Evolutionary conservation across 1,140 invertebrate species (phyloP).

Genomic region (Aphelinus certus): DNA sequence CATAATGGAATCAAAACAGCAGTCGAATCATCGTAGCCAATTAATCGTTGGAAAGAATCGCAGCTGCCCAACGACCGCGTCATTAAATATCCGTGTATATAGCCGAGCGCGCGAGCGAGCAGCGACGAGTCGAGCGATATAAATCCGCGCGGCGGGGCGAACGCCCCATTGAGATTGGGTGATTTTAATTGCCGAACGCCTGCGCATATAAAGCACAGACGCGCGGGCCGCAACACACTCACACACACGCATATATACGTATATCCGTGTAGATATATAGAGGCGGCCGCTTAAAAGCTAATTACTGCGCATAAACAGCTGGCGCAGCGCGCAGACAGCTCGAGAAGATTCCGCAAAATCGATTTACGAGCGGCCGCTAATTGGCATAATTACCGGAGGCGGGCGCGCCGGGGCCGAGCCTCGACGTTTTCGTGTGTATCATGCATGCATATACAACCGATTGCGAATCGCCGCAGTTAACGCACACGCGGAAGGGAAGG

Average conservation of each 20-base stretch:
- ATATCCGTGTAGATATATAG: neutral
- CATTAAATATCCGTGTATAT: no score
- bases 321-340: conserved; percentile 5
- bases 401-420: no score
- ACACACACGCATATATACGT: neutral
- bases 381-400: conserved; percentile 24
- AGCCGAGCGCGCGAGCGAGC: no score
- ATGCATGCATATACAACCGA: no score
- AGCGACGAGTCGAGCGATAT: no score
- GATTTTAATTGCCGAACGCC: conserved; percentile 26
- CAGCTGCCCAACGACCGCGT: no score
- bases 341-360: conserved; percentile 24
- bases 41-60: no score
- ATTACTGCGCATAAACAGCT: conserved; percentile 29
- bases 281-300: conserved; percentile 21
- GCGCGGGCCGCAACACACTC: no score
- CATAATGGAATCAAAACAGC: no score
- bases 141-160: neutral
- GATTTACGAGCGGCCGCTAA: conserved; percentile 28
- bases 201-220: neutral
- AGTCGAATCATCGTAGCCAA: no score
- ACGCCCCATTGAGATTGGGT: conserved; percentile 12
- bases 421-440: neutral
- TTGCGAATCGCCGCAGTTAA: no score
- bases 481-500: no score